These are phyloP conservation scores for Pammene fasciana DNA, from an alignment of 2,888 invertebrate species.

Conservation along the genomic window DNA sequence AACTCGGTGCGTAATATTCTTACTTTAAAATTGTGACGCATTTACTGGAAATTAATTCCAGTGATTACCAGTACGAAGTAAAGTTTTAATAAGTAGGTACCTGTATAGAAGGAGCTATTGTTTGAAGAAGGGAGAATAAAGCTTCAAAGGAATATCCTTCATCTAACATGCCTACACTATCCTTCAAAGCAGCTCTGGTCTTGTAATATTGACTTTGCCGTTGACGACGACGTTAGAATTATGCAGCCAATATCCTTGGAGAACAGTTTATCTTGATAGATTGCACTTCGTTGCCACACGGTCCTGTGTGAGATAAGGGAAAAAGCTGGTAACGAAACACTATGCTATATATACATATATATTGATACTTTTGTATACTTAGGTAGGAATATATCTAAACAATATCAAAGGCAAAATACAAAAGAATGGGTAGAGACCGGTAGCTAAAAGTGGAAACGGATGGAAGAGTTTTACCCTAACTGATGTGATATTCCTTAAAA, in stretches of 20 bases:
- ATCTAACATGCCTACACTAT: neutral
- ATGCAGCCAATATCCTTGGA: conserved; percentile 67
- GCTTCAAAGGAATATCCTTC: neutral
- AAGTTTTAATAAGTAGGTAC: neutral
- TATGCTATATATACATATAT: neutral
- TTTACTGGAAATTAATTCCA: neutral
- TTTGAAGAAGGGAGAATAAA: neutral
- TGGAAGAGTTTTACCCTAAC: too few relatives aligned
- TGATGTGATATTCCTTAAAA: too few relatives aligned
- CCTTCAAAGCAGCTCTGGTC: conserved; percentile 18
- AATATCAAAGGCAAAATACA: too few relatives aligned
- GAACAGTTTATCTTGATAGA: conserved; percentile 81
- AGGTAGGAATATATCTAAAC: too few relatives aligned
- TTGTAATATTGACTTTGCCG: conserved; percentile 31
- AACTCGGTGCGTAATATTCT: conserved; percentile 48
- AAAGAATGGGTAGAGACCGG: too few relatives aligned
- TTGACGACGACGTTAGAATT: conserved; percentile 36
- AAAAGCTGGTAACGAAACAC: conserved; percentile 51
- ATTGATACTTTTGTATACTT: neutral
- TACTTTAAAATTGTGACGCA: conserved; percentile 29
- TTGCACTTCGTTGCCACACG: conserved; percentile 59
- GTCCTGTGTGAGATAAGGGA: conserved; percentile 26
- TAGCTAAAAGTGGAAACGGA: too few relatives aligned
- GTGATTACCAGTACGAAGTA: too few relatives aligned
- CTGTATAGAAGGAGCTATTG: neutral